These are phyloP conservation scores for Ficedula albicollis DNA, from an alignment of 2,797 vertebrate genomes.

Conservation along the genomic window DNA sequence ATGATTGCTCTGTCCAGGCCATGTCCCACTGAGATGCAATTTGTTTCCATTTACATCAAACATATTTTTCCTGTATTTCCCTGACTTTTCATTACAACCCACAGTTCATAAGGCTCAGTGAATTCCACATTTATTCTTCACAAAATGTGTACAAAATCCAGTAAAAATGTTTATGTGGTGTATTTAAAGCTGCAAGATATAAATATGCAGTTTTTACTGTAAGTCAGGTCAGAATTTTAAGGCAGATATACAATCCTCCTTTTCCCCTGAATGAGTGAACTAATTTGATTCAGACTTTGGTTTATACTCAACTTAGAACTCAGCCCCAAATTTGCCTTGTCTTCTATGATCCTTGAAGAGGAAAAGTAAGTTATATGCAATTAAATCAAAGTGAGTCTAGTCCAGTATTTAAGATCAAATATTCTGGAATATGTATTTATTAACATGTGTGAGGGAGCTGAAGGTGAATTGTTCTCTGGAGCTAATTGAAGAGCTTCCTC, in stretches of 20 bases:
- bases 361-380: not conserved
- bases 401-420: slow-evolving; percentile 11
- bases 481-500: slow-evolving; percentile 37
- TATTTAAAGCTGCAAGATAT: not conserved
- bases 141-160: not conserved
- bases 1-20: slow-evolving; percentile 30
- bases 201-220: not conserved
- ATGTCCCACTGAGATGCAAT: not conserved
- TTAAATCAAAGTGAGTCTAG: not conserved
- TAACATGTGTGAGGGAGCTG: not conserved
- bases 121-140: not conserved
- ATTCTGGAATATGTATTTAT: slow-evolving; percentile 13
- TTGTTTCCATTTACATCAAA: slow-evolving; percentile 37
- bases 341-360: not conserved
- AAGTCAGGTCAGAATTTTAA: not conserved
- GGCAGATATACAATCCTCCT: not conserved
- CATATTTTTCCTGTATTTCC: not conserved
- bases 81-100: not conserved
- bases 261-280: not conserved
- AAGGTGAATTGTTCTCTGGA: slow-evolving; percentile 48
- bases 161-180: not conserved
- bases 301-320: not conserved
- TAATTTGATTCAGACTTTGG: not conserved
- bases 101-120: not conserved
- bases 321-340: not conserved